Base-by-base conservation (phyloP, 2,797 vertebrate genomes). In the Nannoperca australis region DNA sequence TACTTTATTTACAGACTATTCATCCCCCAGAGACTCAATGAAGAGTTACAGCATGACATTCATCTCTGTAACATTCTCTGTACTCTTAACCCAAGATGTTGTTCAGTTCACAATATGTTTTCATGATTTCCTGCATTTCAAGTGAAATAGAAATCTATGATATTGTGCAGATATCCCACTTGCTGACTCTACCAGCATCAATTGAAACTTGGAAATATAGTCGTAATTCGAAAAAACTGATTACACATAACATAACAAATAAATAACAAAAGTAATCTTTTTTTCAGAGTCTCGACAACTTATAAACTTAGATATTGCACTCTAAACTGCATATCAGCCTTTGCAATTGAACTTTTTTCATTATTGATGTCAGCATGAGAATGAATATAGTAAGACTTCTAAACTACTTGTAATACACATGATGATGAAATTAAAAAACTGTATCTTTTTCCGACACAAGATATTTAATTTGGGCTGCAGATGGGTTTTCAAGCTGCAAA, bases 1-100 rank as follows among this genome's bases (percentile, higher is more conserved):
- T 84, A 49, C 79, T 83, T 88, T 87, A 83, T 88, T 85, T 76
- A 78, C 76, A 82, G 64, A 77, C 40, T 54, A 50, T 82, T 83
- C 74, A 60, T 76, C 71, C 77, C n/a, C 58, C 4, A 68, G 77
- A 62, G 86, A 84, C 63, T 60, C 38, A n/a, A 4, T 69, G 79
- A 83, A 70, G 81, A 85, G 74, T 66, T 76, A 50, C 64, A 74
- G 66, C 47, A 68, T 76, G 49, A 20, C 51, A 73, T 81, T 84
- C 17, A 68, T 79, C 70, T 54, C 73, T 60, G 60, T 53, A 56
- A 78, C 40, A 72, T 74, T 76, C 45, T 65, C 66, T 87, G 66
- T 77, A 44, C 60, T 70, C 30, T 45, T 36, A 79, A 68, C 65
- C 34, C 42, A 56, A 56, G 49, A 76, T 84, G 77, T 45, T 63